A percentile compares a stretch with the other conserved stretches of the same genome.
Evolutionary conservation across 2,113 vertebrate genomes (phyloP).

Genomic region (Rattus rattus): DNA sequence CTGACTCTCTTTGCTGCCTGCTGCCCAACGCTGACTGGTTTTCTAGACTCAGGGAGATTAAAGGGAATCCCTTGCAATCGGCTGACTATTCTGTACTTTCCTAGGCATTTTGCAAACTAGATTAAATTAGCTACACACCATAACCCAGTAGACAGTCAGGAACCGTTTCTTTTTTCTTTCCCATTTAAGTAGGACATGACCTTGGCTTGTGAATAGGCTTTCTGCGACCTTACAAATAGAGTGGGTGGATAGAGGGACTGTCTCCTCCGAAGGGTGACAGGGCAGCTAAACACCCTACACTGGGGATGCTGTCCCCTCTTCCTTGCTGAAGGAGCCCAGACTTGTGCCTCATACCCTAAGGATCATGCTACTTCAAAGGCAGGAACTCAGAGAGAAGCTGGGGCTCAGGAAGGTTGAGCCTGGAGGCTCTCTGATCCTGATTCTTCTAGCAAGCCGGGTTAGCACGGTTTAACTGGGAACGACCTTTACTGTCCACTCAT

Average conservation of each 20-base stretch:
- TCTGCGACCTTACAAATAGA: neutral
- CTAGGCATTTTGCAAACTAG: neutral
- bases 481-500: neutral
- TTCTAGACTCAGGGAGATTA: neutral
- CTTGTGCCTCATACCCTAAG: neutral
- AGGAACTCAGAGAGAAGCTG: neutral
- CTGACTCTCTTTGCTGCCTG: neutral
- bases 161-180: neutral
- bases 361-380: too few species aligned
- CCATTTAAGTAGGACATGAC: conserved; percentile 17
- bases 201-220: neutral
- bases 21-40: neutral
- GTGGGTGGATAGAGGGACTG: neutral
- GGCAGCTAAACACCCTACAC: neutral
- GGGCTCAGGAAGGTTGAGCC: neutral
- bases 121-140: neutral
- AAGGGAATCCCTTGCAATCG: neutral
- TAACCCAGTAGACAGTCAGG: too few species aligned
- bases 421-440: neutral
- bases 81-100: neutral
- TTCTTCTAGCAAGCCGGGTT: neutral
- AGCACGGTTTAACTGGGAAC: neutral
- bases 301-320: neutral
- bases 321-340: rapidly evolving
- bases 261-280: neutral